These are phyloP conservation scores for Lasioglossum morio DNA, from an alignment of 2,888 invertebrate species.

Conservation along the genomic window DNA sequence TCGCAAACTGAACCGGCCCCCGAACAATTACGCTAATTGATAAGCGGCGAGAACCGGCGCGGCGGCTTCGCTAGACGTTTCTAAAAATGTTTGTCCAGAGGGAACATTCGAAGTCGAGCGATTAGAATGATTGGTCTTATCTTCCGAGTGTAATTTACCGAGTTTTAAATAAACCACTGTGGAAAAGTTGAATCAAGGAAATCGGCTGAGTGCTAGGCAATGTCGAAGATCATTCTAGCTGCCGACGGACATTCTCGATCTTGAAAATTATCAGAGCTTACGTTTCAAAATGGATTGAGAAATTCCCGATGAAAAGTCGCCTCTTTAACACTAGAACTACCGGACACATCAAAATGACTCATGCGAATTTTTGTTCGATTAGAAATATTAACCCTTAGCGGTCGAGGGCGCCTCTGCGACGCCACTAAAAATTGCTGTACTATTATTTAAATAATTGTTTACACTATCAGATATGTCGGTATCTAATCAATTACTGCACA, in stretches of 20 bases:
- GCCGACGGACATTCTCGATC: neutral
- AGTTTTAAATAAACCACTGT: neutral
- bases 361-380: too few relatives aligned
- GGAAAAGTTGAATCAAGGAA: neutral
- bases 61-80: neutral
- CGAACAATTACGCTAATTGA: constrained; percentile 5
- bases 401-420: too few relatives aligned
- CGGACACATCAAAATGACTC: too few relatives aligned
- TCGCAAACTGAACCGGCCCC: neutral
- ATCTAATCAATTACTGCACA: too few relatives aligned
- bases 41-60: neutral
- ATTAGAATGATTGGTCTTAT: neutral
- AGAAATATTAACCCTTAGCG: too few relatives aligned
- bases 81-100: neutral
- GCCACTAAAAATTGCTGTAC: too few relatives aligned
- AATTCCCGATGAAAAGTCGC: neutral
- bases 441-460: too few relatives aligned
- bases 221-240: neutral
- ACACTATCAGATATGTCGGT: too few relatives aligned
- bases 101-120: neutral
- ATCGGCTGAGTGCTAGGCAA: neutral
- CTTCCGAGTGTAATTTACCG: neutral
- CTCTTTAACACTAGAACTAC: neutral
- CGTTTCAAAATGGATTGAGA: neutral
- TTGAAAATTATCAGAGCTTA: neutral